Evolutionary conservation across 2,888 invertebrate species (phyloP).

Genomic region (Diarsia dahlii): DNA sequence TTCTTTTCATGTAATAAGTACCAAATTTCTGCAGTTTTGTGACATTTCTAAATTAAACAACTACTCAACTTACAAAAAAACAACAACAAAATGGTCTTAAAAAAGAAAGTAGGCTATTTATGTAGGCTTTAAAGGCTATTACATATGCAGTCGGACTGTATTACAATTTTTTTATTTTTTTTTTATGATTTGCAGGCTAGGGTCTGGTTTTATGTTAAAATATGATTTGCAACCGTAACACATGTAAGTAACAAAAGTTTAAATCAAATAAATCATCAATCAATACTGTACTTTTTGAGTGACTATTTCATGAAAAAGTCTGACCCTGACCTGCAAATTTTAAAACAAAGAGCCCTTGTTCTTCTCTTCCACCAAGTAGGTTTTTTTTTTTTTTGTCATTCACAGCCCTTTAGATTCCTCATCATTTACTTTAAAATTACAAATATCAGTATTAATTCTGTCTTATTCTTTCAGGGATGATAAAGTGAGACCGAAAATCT

Average conservation of each 20-base stretch:
- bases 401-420: not conserved
- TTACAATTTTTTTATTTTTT: not conserved
- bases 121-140: too few species aligned
- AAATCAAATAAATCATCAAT: too few species aligned
- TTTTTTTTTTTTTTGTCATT: too few species aligned
- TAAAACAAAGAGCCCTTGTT: not conserved
- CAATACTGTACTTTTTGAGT: too few species aligned
- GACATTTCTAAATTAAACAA: not conserved
- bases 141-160: too few species aligned
- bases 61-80: not conserved
- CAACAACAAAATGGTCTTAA: too few species aligned
- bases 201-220: too few species aligned
- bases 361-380: not conserved
- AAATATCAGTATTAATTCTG: not conserved
- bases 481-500: conserved; percentile 96
- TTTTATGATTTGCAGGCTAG: too few species aligned
- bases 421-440: not conserved
- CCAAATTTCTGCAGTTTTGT: not conserved
- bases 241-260: too few species aligned
- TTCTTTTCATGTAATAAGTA: not conserved
- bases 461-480: conserved; percentile 93
- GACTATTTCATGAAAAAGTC: not conserved
- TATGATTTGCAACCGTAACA: too few species aligned
- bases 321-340: too few species aligned
- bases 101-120: too few species aligned